Evolutionary conservation across 2,888 invertebrate genomes (phyloP).

Genomic region (Anarsia innoxiella): DNA sequence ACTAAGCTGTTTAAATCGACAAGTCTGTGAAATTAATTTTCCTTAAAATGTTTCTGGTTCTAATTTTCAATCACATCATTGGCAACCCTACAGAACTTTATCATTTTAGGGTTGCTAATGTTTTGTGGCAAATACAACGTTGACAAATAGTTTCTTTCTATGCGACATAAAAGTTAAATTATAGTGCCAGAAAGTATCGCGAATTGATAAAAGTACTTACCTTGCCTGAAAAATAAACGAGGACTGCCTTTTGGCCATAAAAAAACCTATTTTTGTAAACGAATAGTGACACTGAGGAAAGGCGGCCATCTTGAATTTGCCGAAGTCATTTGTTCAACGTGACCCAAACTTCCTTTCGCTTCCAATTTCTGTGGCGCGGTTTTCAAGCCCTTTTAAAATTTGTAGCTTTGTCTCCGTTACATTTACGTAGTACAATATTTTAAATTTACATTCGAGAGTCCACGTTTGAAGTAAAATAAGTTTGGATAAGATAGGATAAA

Average conservation of each 20-base stretch:
- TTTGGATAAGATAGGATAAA: slow-evolving; percentile 8
- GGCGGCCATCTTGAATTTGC: background rate
- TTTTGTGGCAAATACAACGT: too few relatives aligned
- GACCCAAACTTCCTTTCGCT: slow-evolving; percentile 1
- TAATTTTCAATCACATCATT: too few relatives aligned
- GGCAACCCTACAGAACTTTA: too few relatives aligned
- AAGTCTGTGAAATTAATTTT: slow-evolving; percentile 9
- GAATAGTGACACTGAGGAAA: too few relatives aligned
- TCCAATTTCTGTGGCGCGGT: slow-evolving; percentile 4
- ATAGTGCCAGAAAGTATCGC: too few relatives aligned
- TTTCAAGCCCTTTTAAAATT: slow-evolving; percentile 1
- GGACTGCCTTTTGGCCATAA: background rate
- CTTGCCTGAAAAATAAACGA: too few relatives aligned
- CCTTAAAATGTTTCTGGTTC: too few relatives aligned
- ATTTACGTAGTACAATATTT: slow-evolving; percentile 24
- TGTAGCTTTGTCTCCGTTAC: slow-evolving; percentile 12
- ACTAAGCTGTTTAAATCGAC: background rate
- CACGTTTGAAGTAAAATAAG: slow-evolving; percentile 3
- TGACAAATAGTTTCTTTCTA: too few relatives aligned
- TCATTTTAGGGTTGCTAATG: too few relatives aligned
- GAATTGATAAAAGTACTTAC: too few relatives aligned
- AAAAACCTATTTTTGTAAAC: background rate
- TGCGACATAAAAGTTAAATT: too few relatives aligned
- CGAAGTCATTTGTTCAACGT: background rate
- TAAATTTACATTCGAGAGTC: slow-evolving; percentile 12